Base-by-base conservation (phyloP, 2,888 invertebrate genomes). In the Mermis nigrescens region DNA sequence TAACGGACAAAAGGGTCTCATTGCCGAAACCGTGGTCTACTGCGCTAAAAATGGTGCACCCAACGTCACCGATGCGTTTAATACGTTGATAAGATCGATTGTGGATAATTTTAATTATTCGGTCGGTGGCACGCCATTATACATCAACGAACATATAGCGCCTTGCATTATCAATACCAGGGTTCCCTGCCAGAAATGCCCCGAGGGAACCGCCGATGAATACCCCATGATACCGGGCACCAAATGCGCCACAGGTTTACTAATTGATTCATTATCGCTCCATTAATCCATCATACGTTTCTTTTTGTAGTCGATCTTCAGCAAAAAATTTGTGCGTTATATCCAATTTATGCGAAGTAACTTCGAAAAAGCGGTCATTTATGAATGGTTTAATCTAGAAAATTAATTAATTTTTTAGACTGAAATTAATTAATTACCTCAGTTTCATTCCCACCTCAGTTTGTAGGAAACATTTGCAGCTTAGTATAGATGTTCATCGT, bases 41-140 rank as follows among this genome's bases (percentile, higher is more conserved):
- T 53, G 7, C 54, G 7, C 12, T 3, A 53, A 53, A 53, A 12
- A 7, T 7, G 31, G 31, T 29, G 54, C 54, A 12, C 54, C 54
- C 29, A 24, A 27, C 31, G 15, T 15, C 15, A 12, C 29, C 29
- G 54, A 53, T 7, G 7, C 15, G 7, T 29, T 4, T 7, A 12
- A 53, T 29, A 4, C 7, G 31, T 53, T 53, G 54, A 31, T 53
- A 12, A 53, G 12, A 12, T 27, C 31, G 54, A 29, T 27, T 31
- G 31, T 53, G 4, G 31, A 53, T 3, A 27, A 53, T 29, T 53
- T 53, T 31, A 58, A 59, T 45, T 60, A 60, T 51, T 60, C 60
- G n/a, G 58, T 60, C 45, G 60, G 60, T 15, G 60, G 60, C 2
- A 60, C 60, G 22, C 31, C 27, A 69, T 60, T 65, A 62, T 24